phyloP scores from a whole-genome alignment of 2,888 invertebrate species.

The Chrysodeixis includens region DNA sequence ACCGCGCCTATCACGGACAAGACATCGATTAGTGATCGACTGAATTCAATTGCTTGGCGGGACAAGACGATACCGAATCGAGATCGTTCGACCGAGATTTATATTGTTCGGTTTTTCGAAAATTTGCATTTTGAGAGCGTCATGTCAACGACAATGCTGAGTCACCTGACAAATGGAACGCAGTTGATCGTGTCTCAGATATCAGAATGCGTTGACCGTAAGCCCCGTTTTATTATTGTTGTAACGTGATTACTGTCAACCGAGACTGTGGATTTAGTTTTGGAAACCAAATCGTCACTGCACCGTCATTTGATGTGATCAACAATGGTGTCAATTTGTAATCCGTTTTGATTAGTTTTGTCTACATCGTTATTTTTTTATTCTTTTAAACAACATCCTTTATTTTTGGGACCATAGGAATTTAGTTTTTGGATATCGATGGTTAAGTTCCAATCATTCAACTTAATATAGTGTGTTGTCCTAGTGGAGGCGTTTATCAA shows the following conservation, averaged over 20 bases:
- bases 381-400: slow-evolving; percentile 31
- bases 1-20: slow-evolving; percentile 89
- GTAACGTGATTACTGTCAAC: slow-evolving; percentile 87
- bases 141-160: slow-evolving; percentile 88
- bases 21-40: slow-evolving; percentile 90
- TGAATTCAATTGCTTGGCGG: slow-evolving; percentile 89
- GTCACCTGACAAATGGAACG: slow-evolving; percentile 88
- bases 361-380: slow-evolving; percentile 33
- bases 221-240: slow-evolving; percentile 85
- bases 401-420: slow-evolving; percentile 32
- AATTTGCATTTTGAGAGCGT: slow-evolving; percentile 89
- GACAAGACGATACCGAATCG: slow-evolving; percentile 87
- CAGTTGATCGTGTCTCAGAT: slow-evolving; percentile 84
- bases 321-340: slow-evolving; percentile 66
- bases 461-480: not conserved
- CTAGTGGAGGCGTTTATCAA: not conserved
- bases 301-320: slow-evolving; percentile 63
- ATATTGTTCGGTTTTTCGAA: slow-evolving; percentile 86
- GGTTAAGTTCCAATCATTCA: not conserved
- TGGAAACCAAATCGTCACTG: slow-evolving; percentile 70
- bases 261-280: slow-evolving; percentile 71
- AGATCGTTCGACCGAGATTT: slow-evolving; percentile 84
- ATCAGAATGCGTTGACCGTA: slow-evolving; percentile 87
- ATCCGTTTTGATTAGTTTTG: slow-evolving; percentile 58
- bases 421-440: not conserved